phyloP scores from a whole-genome alignment of 2,888 invertebrate species.

The Conops quadrifasciatus region DNA sequence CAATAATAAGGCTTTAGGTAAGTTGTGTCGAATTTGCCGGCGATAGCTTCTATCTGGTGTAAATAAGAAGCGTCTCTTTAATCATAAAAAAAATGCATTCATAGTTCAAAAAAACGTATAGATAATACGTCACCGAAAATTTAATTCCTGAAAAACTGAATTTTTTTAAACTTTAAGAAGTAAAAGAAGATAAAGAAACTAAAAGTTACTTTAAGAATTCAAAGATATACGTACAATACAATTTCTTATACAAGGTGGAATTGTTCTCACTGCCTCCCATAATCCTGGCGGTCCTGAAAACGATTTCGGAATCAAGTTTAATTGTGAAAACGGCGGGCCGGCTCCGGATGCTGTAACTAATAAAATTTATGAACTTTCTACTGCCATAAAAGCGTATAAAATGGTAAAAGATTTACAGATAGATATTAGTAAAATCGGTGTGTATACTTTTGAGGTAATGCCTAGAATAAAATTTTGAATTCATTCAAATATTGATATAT shows the following conservation, averaged over 20 bases:
- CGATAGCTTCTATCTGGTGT: neutral
- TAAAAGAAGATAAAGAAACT: too few relatives aligned
- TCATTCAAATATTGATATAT: neutral
- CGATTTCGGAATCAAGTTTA: slow-evolving; percentile 99
- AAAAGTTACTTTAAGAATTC: too few relatives aligned
- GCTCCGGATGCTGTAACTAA: slow-evolving; percentile 92
- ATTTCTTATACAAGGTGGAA: slow-evolving; percentile 76
- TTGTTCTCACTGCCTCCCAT: slow-evolving; percentile 97
- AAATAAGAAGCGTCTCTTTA: too few relatives aligned
- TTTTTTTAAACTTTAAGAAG: too few relatives aligned
- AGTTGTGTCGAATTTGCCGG: slow-evolving; percentile 45
- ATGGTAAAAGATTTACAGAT: slow-evolving; percentile 81
- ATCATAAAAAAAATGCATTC: too few relatives aligned
- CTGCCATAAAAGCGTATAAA: slow-evolving; percentile 79
- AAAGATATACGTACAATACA: neutral
- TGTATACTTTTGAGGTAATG: slow-evolving; percentile 68
- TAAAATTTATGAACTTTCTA: slow-evolving; percentile 84
- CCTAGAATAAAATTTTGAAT: neutral
- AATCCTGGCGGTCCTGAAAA: slow-evolving; percentile 98
- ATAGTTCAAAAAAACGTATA: too few relatives aligned
- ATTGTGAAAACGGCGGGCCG: slow-evolving; percentile 96
- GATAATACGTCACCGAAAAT: too few relatives aligned
- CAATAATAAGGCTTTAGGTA: slow-evolving; percentile 80
- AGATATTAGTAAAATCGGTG: slow-evolving; percentile 78
- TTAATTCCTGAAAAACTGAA: too few relatives aligned